These are phyloP conservation scores for Poeciliopsis presidionis DNA, from an alignment of 2,797 vertebrate genomes.

Conservation along the genomic window DNA sequence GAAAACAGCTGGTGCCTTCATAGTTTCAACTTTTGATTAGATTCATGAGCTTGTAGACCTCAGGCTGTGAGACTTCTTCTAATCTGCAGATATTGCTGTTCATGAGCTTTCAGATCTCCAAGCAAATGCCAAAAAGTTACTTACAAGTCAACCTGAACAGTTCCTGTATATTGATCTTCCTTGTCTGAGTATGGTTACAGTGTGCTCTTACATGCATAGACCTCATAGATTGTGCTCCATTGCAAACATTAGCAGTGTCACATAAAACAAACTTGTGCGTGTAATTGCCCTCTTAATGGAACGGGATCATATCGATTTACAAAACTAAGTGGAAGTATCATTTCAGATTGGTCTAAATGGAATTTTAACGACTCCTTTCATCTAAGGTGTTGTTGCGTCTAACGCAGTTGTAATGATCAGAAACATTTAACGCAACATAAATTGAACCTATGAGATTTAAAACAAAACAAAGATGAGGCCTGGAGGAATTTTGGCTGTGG, in stretches of 20 bases:
- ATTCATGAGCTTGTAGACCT: slow-evolving; percentile 25
- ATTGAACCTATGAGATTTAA: slow-evolving; percentile 17
- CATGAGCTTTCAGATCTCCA: background rate
- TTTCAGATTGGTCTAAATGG: slow-evolving; percentile 43
- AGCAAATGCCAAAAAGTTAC: slow-evolving; percentile 32
- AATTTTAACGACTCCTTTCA: slow-evolving; percentile 55
- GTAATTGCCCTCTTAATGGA: slow-evolving; percentile 64
- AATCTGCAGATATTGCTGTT: slow-evolving; percentile 28
- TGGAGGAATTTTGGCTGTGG: background rate
- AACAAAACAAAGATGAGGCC: background rate
- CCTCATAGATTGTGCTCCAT: slow-evolving; percentile 20
- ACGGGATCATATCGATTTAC: slow-evolving; percentile 59
- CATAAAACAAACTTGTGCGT: slow-evolving; percentile 61
- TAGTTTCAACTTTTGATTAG: slow-evolving; percentile 17
- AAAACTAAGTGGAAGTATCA: slow-evolving; percentile 55
- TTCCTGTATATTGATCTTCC: slow-evolving; percentile 40
- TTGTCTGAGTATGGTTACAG: slow-evolving; percentile 11
- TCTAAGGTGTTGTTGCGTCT: slow-evolving; percentile 24
- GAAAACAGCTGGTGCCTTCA: background rate
- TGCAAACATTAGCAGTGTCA: slow-evolving; percentile 44
- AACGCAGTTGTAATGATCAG: slow-evolving; percentile 38
- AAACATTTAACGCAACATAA: slow-evolving; percentile 12
- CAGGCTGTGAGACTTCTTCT: slow-evolving; percentile 42
- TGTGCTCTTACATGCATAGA: slow-evolving; percentile 12
- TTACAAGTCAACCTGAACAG: slow-evolving; percentile 16